Base-by-base conservation (phyloP, 2,888 invertebrate species). In the Eupithecia subfuscata region DNA sequence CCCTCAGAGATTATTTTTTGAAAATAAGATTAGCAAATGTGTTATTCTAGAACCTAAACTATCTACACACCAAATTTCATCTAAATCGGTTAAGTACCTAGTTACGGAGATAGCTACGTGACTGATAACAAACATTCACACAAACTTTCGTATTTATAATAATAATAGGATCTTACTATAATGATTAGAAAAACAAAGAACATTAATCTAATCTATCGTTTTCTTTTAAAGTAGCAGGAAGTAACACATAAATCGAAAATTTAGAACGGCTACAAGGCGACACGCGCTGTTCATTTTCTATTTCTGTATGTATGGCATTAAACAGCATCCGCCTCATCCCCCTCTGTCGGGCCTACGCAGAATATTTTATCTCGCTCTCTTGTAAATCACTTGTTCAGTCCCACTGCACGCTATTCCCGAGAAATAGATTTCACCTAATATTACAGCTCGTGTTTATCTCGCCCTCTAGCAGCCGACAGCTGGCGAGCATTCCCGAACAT, bases 171-270 rank as follows among this genome's bases (percentile, higher is more conserved):
- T 37, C 37, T 37, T 37, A 37, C 37, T 37, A 37, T 37, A 5
- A 37, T 37, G 2, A 37, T 7, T 37, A 37, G 5, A 37, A 37
- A 37, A 37, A 37, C 37, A 37, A 37, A 37, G 37, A 37, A 37
- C 37, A 37, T 37, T 37, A 37, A 37, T n/a, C 22, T 74, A 65
- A 74, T 75, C 37, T 70, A 64, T 74, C 72, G 71, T 76, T 77
- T 80, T 80, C 75, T 76, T 79, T 60, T 75, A 78, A 78, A 79
- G 73, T 80, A 79, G 74, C 88, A 91, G 92, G 92, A 92, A 91
- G 91, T 89, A 89, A 86, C 83, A 82, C 85, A 89, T 91, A 88
- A 88, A 91, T 91, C 84, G 87, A 89, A 91, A 90, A 90, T 91
- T 88, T 91, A 86, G 90, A 88, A 85, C 91, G 86, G 84, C 82